Evolutionary conservation across 2,888 invertebrate genomes (phyloP), one percentile per base, ranked within the genome.

Genomic region (Phaedon cochleariae): DNA sequence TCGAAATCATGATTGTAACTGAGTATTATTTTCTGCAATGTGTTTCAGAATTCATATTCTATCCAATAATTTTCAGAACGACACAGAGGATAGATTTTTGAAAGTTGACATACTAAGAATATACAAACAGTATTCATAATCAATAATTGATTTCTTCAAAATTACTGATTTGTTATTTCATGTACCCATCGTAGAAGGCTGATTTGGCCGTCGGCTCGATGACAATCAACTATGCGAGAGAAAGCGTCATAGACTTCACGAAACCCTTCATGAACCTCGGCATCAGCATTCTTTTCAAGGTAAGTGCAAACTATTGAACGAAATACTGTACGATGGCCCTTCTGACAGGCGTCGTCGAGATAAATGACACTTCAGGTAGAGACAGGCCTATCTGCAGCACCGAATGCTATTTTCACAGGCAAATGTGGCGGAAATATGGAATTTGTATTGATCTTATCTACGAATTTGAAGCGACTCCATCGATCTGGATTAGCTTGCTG

Each of bases 201-300:
- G 95, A 96, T 83, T 82, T 96, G 73, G 95, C 95, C 0, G 93
- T 95, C 20, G 94, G 93, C 6, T 93, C 95, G 2, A 91, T 96
- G 88, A 96, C 95, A 26, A 96, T 96, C 73, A 95, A 93, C 78
- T 95, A 94, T 81, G 92, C 93, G 22, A 85, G 96, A 52, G 94
- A 95, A 77, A 92, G 93, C 81, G 94, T 94, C 65, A 93, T 96
- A 73, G 95, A 95, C 84, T 96, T 96, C 81, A 95, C 95, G 7
- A 94, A 95, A 80, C 96, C 95, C 1, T 96, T 95, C 84, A 94
- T 96, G 91, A 95, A 94, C 82, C 86, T 95, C 18, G 96, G 95
- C 41, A 95, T 95, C 75, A 91, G 93, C 76, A 95, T 96, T 75
- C 86, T 95, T 62, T 94, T 93, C 82, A 93, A 93, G 87, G 90